These are phyloP conservation scores for Pseudolycoriella hygida DNA, from an alignment of 2,888 invertebrate species.

Conservation along the genomic window DNA sequence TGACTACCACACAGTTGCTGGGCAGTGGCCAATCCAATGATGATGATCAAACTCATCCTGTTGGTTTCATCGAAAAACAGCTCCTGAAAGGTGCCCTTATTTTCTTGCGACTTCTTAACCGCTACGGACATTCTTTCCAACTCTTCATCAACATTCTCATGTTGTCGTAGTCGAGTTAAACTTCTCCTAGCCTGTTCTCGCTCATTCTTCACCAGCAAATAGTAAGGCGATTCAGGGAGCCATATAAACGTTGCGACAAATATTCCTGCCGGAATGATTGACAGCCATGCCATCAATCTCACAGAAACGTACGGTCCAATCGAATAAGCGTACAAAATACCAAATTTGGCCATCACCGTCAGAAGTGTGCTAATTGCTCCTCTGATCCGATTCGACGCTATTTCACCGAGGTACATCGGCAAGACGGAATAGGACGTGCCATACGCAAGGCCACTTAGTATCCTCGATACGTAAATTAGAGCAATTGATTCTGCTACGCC, in stretches of 20 bases:
- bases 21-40: constrained; percentile 39
- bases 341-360: constrained; percentile 38
- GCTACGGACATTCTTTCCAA: constrained; percentile 22
- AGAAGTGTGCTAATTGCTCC: constrained; percentile 43
- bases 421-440: constrained; percentile 41
- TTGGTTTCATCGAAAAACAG: constrained; percentile 32
- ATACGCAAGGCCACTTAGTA: constrained; percentile 45
- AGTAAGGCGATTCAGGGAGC: constrained; percentile 53
- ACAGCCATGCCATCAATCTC: constrained; percentile 34
- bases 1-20: constrained; percentile 44
- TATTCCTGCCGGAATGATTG: constrained; percentile 36
- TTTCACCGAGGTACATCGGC: constrained; percentile 45
- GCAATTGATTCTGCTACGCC: constrained; percentile 37
- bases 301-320: constrained; percentile 40
- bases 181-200: constrained; percentile 37
- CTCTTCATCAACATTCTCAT: constrained; percentile 36
- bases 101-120: constrained; percentile 36
- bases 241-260: constrained; percentile 37
- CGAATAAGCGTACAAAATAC: constrained; percentile 41
- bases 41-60: constrained; percentile 37
- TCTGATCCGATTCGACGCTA: constrained; percentile 40
- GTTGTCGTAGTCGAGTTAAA: constrained; percentile 38
- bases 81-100: constrained; percentile 32
- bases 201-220: constrained; percentile 34
- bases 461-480: constrained; percentile 37